Conservation (phyloP, 2,797 vertebrate species). For the Balearica regulorum region DNA sequence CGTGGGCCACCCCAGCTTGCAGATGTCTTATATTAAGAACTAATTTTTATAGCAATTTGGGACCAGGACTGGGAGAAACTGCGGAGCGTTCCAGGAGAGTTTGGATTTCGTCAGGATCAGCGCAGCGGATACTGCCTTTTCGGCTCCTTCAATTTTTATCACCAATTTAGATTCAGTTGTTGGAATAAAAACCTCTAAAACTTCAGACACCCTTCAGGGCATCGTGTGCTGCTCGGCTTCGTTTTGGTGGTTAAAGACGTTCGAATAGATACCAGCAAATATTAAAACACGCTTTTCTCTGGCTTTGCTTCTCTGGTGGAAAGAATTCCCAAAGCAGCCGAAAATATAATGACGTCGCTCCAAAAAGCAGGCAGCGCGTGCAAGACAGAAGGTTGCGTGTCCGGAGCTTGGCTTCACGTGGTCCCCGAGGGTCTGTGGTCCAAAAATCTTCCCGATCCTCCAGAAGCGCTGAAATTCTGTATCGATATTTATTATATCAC, state of each 20-base stretch:
- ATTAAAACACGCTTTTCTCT: not conserved
- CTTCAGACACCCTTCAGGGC: not conserved
- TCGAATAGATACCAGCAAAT: not conserved
- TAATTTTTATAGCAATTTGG: not conserved
- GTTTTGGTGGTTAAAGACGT: not conserved
- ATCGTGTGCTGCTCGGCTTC: rapidly evolving
- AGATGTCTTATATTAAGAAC: rapidly evolving
- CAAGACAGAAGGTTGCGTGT: not conserved
- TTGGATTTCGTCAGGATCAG: not conserved
- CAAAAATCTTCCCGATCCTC: rapidly evolving
- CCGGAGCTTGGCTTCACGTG: not conserved
- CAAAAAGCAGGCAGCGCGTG: not conserved
- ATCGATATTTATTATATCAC: rapidly evolving
- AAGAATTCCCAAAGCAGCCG: not conserved
- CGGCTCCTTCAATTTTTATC: not conserved
- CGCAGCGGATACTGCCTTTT: not conserved
- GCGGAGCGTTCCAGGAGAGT: rapidly evolving
- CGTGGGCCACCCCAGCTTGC: not conserved
- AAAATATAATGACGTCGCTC: not conserved
- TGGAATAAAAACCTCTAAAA: not conserved
- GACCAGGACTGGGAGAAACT: no score
- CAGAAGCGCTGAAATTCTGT: not conserved
- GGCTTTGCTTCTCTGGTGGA: not conserved
- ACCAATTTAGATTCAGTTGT: rapidly evolving
- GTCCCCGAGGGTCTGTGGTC: rapidly evolving